Percentiles rank a stretch among this genome's conserved stretches.
These are phyloP conservation scores for Drosophila neotestacea DNA, from an alignment of 2,888 invertebrate species.

Conservation along the genomic window DNA sequence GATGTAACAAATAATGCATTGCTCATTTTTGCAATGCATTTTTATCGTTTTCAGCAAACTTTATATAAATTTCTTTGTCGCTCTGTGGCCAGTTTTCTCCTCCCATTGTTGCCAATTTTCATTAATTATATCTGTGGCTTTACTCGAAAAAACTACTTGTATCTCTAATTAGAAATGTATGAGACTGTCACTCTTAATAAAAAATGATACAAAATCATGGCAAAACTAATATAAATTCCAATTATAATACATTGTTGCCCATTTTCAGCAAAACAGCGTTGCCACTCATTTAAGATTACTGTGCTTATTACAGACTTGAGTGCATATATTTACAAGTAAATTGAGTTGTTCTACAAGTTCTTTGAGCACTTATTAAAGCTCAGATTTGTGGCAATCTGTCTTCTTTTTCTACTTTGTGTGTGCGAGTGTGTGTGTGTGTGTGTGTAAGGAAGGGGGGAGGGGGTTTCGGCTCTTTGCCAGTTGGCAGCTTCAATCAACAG, in stretches of 20 bases:
- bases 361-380: conserved; percentile 44
- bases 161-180: too few species aligned
- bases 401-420: conserved; percentile 8
- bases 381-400: conserved; percentile 38
- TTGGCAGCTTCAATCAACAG: conserved; percentile 58
- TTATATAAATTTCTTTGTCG: too few species aligned
- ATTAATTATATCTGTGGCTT: too few species aligned
- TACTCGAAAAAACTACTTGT: too few species aligned
- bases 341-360: conserved; percentile 41
- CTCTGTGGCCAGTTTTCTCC: too few species aligned
- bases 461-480: conserved; percentile 42
- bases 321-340: conserved; percentile 25
- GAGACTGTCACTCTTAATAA: too few species aligned
- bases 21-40: too few species aligned
- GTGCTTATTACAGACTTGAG: conserved; percentile 11
- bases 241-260: conserved; percentile 18
- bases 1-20: too few species aligned
- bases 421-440: not conserved
- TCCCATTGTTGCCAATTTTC: too few species aligned
- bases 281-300: not conserved
- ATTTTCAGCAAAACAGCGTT: conserved; percentile 11
- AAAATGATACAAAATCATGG: too few species aligned
- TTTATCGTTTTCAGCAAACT: not conserved
- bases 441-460: not conserved
- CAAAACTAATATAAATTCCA: not conserved